Evolutionary conservation across 92 coral and sea anemone genomes (phyloP).

Genomic region (Desmophyllum pertusum): DNA sequence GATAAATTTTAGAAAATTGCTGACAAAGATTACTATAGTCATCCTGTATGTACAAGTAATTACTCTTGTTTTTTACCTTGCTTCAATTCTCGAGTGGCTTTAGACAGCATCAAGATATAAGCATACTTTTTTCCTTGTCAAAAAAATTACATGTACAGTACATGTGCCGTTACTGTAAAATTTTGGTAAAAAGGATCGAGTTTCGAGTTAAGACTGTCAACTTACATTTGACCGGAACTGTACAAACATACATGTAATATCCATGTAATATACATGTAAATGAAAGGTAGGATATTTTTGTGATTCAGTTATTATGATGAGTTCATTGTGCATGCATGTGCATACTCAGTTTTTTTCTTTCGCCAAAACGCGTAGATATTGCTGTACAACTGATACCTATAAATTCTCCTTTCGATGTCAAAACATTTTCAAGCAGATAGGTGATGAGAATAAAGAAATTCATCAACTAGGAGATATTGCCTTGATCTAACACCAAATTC

Average conservation of each 20-base stretch:
- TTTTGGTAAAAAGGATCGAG: too few species aligned
- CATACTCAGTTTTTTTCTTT: neutral
- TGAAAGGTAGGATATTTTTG: too few species aligned
- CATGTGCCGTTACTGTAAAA: too few species aligned
- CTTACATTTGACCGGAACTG: too few species aligned
- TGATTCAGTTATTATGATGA: too few species aligned
- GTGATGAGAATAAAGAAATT: neutral
- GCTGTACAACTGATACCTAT: neutral
- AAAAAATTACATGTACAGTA: too few species aligned
- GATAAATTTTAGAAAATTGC: too few species aligned
- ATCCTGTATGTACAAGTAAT: neutral
- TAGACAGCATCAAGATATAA: neutral
- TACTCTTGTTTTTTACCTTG: neutral
- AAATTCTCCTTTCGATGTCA: neutral
- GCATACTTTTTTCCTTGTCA: too few species aligned
- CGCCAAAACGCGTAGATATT: neutral
- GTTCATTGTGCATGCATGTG: too few species aligned
- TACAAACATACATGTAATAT: too few species aligned
- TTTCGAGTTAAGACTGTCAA: too few species aligned
- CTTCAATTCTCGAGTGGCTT: neutral
- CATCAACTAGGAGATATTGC: neutral
- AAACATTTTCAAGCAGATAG: neutral
- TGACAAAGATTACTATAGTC: neutral
- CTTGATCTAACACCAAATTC: neutral
- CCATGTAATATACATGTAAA: too few species aligned